Percentiles rank a stretch among this genome's conserved stretches.
Evolutionary conservation across 1,140 invertebrate species (phyloP).

Genomic region (Globodera ellingtonae): DNA sequence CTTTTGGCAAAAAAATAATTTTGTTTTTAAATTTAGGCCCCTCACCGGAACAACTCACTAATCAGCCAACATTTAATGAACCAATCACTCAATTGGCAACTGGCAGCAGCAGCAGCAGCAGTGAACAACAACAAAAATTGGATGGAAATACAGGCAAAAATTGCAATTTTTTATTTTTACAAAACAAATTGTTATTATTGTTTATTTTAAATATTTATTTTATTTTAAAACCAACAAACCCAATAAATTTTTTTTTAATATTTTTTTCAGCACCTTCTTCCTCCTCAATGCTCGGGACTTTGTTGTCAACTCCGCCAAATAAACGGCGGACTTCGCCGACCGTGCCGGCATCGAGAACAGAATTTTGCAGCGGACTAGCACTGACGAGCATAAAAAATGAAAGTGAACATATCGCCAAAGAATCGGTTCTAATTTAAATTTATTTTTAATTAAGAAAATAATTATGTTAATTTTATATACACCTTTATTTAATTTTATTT

Average conservation of each 20-base stretch:
- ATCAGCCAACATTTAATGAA: neutral
- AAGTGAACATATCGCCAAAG: conserved; percentile 5
- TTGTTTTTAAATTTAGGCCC: neutral
- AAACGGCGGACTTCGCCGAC: conserved; percentile 20
- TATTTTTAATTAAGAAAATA: neutral
- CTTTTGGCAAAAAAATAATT: neutral
- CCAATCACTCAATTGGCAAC: neutral
- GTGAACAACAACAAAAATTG: conserved; percentile 5
- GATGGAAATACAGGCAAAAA: conserved; percentile 9
- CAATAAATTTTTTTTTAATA: neutral
- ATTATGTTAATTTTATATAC: neutral
- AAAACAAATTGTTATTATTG: no score
- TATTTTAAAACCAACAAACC: neutral
- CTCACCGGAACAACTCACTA: neutral
- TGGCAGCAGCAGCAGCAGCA: neutral
- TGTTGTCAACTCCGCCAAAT: conserved; percentile 16
- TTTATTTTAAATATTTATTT: no score
- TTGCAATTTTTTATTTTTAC: neutral
- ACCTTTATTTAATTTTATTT: neutral
- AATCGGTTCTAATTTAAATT: neutral
- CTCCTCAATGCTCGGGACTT: conserved; percentile 23
- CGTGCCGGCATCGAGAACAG: conserved; percentile 18
- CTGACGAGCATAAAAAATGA: neutral
- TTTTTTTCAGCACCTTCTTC: conserved; percentile 8
- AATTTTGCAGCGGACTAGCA: conserved; percentile 25